These are phyloP conservation scores for Drosophila kambysellisi DNA, from an alignment of 2,888 invertebrate genomes.

Conservation along the genomic window DNA sequence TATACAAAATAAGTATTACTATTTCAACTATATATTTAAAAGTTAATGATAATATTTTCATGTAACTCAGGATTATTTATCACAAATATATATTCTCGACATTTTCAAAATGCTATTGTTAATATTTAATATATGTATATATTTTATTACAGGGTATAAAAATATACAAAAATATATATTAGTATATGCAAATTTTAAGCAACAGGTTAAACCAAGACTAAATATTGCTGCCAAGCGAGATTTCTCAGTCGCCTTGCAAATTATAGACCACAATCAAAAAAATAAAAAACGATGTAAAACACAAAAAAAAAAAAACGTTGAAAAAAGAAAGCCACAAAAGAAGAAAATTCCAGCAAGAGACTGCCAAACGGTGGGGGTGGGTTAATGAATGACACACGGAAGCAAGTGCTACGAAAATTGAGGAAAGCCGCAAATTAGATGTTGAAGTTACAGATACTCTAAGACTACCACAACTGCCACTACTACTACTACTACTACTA, in stretches of 20 bases:
- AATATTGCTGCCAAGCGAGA: neutral
- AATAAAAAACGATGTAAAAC: neutral
- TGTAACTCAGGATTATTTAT: too few species aligned
- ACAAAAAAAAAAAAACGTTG: neutral
- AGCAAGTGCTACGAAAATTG: slow-evolving; percentile 40
- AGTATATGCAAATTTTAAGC: too few species aligned
- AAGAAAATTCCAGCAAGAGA: slow-evolving; percentile 33
- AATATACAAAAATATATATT: too few species aligned
- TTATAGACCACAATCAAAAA: neutral
- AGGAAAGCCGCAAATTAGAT: slow-evolving; percentile 77
- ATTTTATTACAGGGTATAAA: too few species aligned
- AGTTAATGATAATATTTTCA: too few species aligned
- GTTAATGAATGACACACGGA: slow-evolving; percentile 49
- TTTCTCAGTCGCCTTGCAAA: neutral
- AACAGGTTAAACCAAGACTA: neutral
- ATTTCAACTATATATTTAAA: too few species aligned
- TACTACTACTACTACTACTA: neutral
- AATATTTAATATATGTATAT: neutral
- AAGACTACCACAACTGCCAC: neutral
- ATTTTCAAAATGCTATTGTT: neutral
- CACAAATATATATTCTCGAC: too few species aligned
- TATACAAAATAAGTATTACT: too few species aligned
- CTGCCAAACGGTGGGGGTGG: slow-evolving; percentile 22
- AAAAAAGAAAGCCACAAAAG: slow-evolving; percentile 29
- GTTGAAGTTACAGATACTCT: slow-evolving; percentile 44